phyloP scores from a whole-genome alignment of 2,888 invertebrate species.

The Rapana venosa region DNA sequence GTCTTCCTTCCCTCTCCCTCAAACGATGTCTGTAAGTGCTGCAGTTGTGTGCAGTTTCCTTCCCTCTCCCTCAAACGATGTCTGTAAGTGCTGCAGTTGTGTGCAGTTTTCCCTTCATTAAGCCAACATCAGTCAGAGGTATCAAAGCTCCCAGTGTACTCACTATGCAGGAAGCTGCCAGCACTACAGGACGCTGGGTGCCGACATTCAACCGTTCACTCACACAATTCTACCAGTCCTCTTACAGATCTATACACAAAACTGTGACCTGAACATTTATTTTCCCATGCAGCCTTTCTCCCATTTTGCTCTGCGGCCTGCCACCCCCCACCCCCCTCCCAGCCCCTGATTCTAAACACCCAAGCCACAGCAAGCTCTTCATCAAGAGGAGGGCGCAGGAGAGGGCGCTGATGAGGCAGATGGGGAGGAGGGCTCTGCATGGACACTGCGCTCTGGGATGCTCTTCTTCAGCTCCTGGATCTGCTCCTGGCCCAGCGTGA shows the following conservation, averaged over 20 bases:
- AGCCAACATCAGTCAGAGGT: too few species aligned
- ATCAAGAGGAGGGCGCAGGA: constrained; percentile 32
- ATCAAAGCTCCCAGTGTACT: too few species aligned
- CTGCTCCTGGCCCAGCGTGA: constrained; percentile 89
- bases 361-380: too few species aligned
- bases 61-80: too few species aligned
- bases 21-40: too few species aligned
- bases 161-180: too few species aligned
- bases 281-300: background rate
- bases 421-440: background rate
- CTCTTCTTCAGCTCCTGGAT: constrained; percentile 85
- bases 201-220: background rate
- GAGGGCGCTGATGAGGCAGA: constrained; percentile 13
- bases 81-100: too few species aligned
- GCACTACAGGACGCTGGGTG: too few species aligned
- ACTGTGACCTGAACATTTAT: background rate
- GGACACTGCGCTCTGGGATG: constrained; percentile 60
- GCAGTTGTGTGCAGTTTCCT: too few species aligned
- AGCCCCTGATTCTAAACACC: background rate
- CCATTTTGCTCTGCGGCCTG: background rate
- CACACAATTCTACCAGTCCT: background rate
- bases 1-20: too few species aligned
- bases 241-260: background rate
- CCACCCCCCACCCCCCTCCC: background rate
- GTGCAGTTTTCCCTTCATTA: too few species aligned